Conservation (phyloP, 2,113 vertebrate genomes). For the Lota lota region DNA sequence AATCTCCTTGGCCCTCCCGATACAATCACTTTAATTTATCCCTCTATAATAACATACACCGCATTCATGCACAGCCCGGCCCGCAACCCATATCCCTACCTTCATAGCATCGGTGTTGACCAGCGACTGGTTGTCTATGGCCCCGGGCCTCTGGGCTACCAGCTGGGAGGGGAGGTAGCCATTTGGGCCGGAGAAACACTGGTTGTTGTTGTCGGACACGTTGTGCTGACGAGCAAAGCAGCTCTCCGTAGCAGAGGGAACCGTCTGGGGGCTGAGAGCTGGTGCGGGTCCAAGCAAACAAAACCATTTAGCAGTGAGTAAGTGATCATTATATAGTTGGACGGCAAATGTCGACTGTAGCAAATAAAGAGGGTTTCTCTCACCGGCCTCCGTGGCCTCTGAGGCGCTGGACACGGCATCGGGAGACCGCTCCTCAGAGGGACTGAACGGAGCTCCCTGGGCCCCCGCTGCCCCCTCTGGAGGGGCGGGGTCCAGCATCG, state of each 20-base stretch:
- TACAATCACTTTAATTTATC: no score
- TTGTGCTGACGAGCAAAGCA: constrained; percentile 90
- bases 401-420: constrained; percentile 91
- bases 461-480: constrained; percentile 67
- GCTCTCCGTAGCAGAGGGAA: constrained; percentile 79
- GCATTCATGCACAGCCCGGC: not conserved
- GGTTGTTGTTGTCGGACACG: constrained; percentile 90
- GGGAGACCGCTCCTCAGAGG: constrained; percentile 85
- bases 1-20: no score
- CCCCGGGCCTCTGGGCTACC: constrained; percentile 89
- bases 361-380: constrained; percentile 47
- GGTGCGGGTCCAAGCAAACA: not conserved
- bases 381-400: constrained; percentile 91
- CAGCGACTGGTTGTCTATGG: constrained; percentile 94
- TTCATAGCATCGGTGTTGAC: constrained; percentile 91
- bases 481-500: constrained; percentile 72
- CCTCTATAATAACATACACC: no score
- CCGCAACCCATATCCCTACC: constrained; percentile 60
- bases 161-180: constrained; percentile 83
- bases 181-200: constrained; percentile 85
- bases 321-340: not conserved
- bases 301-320: not conserved
- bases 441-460: constrained; percentile 70
- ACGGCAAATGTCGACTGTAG: not conserved
- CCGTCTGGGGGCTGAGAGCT: constrained; percentile 80